Evolutionary conservation across 2,888 invertebrate species (phyloP).

Genomic region (Cephus sareptanus): DNA sequence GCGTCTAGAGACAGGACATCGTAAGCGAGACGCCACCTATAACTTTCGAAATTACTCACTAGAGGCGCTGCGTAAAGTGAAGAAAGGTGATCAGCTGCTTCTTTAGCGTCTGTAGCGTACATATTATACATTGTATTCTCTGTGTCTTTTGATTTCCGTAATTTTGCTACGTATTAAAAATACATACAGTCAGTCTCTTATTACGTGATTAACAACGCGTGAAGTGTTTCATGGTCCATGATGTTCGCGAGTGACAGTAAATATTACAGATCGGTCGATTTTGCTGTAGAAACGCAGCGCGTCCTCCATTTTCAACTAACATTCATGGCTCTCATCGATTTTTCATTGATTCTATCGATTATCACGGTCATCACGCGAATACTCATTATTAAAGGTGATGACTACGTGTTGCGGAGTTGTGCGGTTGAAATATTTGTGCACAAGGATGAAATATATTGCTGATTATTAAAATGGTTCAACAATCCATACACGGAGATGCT

Average conservation of each 20-base stretch:
- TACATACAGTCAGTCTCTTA: neutral
- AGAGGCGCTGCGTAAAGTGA: neutral
- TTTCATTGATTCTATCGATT: neutral
- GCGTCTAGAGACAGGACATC: neutral
- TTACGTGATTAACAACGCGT: neutral
- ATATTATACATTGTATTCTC: neutral
- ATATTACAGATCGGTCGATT: neutral
- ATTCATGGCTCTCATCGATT: neutral
- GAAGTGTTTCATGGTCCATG: neutral
- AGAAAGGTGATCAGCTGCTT: neutral
- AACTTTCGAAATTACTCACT: neutral
- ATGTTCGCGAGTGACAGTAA: neutral
- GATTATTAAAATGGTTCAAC: neutral
- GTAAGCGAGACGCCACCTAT: neutral
- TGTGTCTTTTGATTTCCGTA: neutral
- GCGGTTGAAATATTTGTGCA: neutral
- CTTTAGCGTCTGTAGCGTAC: neutral
- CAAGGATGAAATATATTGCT: neutral
- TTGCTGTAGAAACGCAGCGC: neutral
- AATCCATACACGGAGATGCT: neutral
- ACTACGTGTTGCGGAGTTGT: neutral
- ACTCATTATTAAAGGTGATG: neutral
- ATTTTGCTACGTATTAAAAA: neutral
- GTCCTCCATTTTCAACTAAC: neutral
- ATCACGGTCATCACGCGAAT: neutral